These are phyloP conservation scores for Fulmarus glacialis DNA, from an alignment of 2,113 vertebrate species.

Conservation along the genomic window DNA sequence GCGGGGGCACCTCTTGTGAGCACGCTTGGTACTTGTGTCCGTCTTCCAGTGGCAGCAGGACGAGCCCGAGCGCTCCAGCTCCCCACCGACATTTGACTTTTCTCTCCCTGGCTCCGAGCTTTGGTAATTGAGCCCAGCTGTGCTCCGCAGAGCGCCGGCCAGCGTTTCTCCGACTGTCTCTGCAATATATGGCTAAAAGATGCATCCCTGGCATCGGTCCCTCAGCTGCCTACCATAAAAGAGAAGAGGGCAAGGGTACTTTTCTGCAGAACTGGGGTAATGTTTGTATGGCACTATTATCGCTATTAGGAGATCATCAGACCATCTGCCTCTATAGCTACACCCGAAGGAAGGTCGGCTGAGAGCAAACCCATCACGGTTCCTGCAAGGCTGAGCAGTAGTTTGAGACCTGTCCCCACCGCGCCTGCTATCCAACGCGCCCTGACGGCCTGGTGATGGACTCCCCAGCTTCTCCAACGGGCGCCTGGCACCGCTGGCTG, in stretches of 20 bases:
- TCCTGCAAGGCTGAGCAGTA: neutral
- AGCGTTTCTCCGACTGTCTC: neutral
- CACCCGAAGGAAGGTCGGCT: fast-evolving
- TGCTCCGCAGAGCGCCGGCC: neutral
- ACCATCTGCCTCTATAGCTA: neutral
- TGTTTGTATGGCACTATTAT: fast-evolving
- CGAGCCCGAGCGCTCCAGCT: neutral
- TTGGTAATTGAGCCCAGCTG: neutral
- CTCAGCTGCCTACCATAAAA: neutral
- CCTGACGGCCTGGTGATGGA: neutral
- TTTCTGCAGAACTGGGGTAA: neutral
- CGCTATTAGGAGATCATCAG: too few species aligned
- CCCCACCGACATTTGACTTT: neutral
- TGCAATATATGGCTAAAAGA: neutral
- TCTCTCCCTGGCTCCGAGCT: too few species aligned
- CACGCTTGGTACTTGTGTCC: neutral
- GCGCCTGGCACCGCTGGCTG: fast-evolving
- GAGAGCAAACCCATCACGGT: fast-evolving
- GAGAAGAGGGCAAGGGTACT: neutral
- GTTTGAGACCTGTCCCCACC: neutral
- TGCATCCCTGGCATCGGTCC: neutral
- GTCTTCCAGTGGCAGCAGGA: fast-evolving
- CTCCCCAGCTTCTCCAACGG: fast-evolving
- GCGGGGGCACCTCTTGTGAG: neutral
- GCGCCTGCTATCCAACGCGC: fast-evolving